phyloP scores from a whole-genome alignment of 2,113 vertebrate species.

The Microcebus lehilahytsara region DNA sequence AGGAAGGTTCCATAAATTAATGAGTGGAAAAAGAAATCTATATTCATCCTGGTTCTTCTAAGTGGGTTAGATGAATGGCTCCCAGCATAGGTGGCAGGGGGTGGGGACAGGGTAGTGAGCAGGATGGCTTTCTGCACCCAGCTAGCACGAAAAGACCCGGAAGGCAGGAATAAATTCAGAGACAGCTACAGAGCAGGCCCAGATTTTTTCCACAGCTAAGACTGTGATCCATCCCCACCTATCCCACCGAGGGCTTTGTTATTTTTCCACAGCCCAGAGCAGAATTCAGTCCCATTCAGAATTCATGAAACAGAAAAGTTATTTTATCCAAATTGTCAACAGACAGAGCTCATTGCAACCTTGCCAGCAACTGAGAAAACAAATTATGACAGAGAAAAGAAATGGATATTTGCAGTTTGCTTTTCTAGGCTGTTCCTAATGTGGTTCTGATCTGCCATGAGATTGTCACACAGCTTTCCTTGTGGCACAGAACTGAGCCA shows the following conservation, averaged over 20 bases:
- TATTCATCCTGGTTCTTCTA: conserved; percentile 14
- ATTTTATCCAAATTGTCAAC: conserved; percentile 51
- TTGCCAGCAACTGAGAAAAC: conserved; percentile 40
- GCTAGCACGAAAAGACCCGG: background rate
- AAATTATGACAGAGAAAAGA: conserved; percentile 59
- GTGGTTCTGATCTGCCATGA: background rate
- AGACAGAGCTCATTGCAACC: conserved; percentile 60
- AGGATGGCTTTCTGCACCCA: background rate
- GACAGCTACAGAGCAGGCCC: background rate
- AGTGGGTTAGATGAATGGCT: conserved; percentile 19
- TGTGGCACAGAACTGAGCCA: background rate
- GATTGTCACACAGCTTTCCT: conserved; percentile 24
- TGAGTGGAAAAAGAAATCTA: background rate
- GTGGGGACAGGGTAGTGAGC: background rate
- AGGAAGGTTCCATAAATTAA: conserved; percentile 15
- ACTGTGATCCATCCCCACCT: background rate
- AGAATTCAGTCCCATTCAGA: conserved; percentile 15
- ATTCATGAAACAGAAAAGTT: conserved; percentile 59
- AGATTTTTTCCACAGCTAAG: background rate
- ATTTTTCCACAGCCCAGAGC: conserved; percentile 12
- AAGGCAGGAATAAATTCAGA: background rate
- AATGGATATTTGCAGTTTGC: conserved; percentile 33
- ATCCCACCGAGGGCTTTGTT: background rate
- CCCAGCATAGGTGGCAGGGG: background rate
- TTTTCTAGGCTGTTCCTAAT: conserved; percentile 43